These are phyloP conservation scores for Alectoris magna DNA, from an alignment of 2,797 vertebrate genomes.

Conservation along the genomic window DNA sequence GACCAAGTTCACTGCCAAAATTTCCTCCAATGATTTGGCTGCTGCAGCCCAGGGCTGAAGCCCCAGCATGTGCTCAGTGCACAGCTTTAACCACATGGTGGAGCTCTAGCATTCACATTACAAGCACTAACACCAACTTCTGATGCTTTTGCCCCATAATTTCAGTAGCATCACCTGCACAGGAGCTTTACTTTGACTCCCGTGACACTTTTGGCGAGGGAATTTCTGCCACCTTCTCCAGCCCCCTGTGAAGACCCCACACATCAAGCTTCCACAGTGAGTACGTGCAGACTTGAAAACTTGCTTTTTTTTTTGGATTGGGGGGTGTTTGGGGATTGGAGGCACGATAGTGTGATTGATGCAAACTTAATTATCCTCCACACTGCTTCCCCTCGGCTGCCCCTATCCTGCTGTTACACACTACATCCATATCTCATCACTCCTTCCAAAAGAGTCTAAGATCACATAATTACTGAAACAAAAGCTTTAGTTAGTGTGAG, in stretches of 20 bases:
- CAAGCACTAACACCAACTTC: neutral
- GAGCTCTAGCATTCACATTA: neutral
- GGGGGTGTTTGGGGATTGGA: rapidly evolving
- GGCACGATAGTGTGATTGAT: neutral
- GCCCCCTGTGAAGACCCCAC: neutral
- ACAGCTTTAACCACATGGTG: neutral
- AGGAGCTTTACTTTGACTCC: neutral
- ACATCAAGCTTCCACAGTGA: neutral
- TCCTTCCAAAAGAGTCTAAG: neutral
- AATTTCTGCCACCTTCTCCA: neutral
- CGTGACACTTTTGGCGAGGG: rapidly evolving
- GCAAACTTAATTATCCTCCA: neutral
- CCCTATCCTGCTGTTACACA: neutral
- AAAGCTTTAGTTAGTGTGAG: neutral
- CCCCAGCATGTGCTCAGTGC: neutral
- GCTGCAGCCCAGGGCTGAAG: neutral
- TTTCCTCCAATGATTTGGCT: neutral
- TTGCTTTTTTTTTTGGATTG: neutral
- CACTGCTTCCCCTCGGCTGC: neutral
- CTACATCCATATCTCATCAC: neutral
- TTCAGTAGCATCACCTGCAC: neutral
- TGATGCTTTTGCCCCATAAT: neutral
- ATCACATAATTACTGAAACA: neutral
- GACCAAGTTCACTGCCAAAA: rapidly evolving
- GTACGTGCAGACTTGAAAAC: neutral